Percentiles rank a stretch among this genome's conserved stretches.
These are phyloP conservation scores for Campylorhamphus procurvoides DNA, from an alignment of 2,113 vertebrate genomes.

Conservation along the genomic window DNA sequence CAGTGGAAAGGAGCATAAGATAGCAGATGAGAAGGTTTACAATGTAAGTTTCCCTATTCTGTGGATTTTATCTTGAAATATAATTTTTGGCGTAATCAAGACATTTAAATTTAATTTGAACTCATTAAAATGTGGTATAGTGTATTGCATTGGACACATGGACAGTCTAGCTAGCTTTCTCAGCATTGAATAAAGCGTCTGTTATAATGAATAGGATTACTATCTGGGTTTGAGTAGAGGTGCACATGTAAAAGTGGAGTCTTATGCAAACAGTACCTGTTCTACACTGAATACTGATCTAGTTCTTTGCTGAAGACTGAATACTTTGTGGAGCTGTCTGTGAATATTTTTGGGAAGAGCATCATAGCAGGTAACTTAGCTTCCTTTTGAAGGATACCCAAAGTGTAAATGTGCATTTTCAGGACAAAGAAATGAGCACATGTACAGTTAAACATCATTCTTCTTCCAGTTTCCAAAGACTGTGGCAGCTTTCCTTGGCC, in stretches of 20 bases:
- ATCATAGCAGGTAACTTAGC: not conserved
- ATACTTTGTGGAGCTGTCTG: not conserved
- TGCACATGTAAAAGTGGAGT: not conserved
- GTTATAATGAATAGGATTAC: not conserved
- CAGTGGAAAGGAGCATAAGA: not conserved
- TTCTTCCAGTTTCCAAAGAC: not conserved
- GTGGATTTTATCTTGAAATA: not conserved
- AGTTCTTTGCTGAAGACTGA: not conserved
- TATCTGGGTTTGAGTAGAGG: not conserved
- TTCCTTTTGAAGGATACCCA: not conserved
- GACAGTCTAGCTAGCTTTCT: not conserved
- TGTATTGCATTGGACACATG: not conserved
- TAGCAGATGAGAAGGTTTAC: not conserved
- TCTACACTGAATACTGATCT: not conserved
- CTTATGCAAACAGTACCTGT: not conserved
- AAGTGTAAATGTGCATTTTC: not conserved
- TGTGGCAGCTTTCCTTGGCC: not conserved
- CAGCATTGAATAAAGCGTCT: not conserved
- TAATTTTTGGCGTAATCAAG: not conserved
- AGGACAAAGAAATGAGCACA: not conserved
- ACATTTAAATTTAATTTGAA: not conserved
- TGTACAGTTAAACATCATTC: not conserved
- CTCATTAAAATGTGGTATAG: not conserved
- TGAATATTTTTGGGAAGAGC: not conserved
- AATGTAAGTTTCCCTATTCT: not conserved